Conservation (phyloP, 1,140 invertebrate species). For the Caenorhabditis briggsae region DNA sequence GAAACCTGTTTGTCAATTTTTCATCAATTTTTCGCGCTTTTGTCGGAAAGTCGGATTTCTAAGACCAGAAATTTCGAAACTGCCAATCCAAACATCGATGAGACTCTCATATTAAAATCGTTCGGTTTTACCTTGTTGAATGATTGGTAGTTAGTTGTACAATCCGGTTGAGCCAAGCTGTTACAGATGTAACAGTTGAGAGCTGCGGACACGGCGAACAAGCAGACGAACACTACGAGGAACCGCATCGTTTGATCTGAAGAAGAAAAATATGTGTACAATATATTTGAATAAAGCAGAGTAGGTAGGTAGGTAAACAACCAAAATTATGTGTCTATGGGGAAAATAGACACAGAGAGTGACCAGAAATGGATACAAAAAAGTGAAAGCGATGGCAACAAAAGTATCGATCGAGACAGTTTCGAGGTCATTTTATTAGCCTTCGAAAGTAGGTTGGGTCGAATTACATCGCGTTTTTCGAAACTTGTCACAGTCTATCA, state of each 20-base stretch:
- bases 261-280: not conserved
- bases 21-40: no score
- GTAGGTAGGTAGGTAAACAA: not conserved
- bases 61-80: no score
- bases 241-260: constrained; percentile 39
- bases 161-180: constrained; percentile 45
- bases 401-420: constrained; percentile 32
- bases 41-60: no score
- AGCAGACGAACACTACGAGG: constrained; percentile 21
- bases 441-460: constrained; percentile 39
- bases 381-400: not conserved
- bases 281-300: constrained; percentile 5
- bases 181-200: constrained; percentile 57
- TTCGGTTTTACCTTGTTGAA: constrained; percentile 6
- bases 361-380: not conserved
- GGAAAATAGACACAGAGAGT: not conserved
- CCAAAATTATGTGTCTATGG: not conserved
- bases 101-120: no score
- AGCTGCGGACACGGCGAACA: constrained; percentile 10
- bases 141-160: constrained; percentile 3
- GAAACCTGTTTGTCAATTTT: no score
- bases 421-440: constrained; percentile 38
- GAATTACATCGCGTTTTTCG: not conserved
- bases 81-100: no score
- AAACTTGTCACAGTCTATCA: constrained; percentile 52